These are phyloP conservation scores for Hemibagrus wyckioides DNA, from an alignment of 2,113 vertebrate genomes.

Conservation along the genomic window DNA sequence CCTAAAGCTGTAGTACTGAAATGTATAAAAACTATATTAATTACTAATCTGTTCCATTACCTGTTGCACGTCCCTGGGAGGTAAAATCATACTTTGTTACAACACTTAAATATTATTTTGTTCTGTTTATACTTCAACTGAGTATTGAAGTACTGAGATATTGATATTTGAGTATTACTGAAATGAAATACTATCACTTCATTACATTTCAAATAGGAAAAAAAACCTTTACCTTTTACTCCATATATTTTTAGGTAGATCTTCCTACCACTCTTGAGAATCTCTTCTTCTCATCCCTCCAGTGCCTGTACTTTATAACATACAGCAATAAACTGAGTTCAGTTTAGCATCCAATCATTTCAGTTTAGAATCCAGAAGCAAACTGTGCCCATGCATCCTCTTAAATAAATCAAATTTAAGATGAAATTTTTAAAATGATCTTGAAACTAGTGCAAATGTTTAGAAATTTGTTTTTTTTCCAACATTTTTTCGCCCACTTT, in stretches of 20 bases:
- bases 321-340: background rate
- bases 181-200: background rate
- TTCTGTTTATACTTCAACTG: background rate
- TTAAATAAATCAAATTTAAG: too few species aligned
- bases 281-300: background rate
- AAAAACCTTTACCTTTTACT: background rate
- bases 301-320: background rate
- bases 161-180: background rate
- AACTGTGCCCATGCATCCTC: background rate
- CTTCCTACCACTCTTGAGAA: background rate
- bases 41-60: background rate
- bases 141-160: too few species aligned
- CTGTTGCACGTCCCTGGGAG: background rate
- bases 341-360: background rate
- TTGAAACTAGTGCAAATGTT: too few species aligned
- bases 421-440: too few species aligned
- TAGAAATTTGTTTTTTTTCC: too few species aligned
- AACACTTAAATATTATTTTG: background rate
- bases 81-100: background rate
- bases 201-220: background rate
- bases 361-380: background rate
- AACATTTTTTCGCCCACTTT: too few species aligned
- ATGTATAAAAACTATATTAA: background rate
- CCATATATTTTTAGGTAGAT: background rate
- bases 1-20: background rate